A percentile compares a stretch with the other conserved stretches of the same genome.
Conservation (phyloP, 2,888 invertebrate genomes). For the Noctuana brunneofusca region DNA sequence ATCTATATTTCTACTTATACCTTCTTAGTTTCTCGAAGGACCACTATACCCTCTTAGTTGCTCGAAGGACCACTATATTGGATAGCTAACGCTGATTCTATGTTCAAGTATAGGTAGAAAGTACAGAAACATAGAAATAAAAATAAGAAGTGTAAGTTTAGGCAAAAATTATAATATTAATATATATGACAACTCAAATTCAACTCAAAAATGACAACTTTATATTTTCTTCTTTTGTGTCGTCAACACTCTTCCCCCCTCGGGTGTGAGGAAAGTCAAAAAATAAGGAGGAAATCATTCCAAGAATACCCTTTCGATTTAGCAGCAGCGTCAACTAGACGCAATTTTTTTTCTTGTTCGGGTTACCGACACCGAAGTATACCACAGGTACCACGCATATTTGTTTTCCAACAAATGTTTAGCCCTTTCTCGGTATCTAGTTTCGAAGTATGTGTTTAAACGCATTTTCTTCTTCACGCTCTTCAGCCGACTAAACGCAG, state of each 20-base stretch:
- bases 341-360: constrained; percentile 3
- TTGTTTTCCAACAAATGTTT: background rate
- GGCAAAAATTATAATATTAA: no score
- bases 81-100: no score
- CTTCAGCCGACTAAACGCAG: background rate
- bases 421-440: background rate
- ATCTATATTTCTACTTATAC: background rate
- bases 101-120: no score
- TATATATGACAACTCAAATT: no score
- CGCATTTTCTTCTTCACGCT: constrained; percentile 2
- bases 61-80: constrained; percentile 2
- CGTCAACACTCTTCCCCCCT: constrained; percentile 1
- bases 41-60: background rate
- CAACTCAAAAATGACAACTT: no score
- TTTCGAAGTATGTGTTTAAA: background rate
- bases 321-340: background rate
- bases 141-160: no score
- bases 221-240: background rate
- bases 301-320: background rate
- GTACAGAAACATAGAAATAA: no score
- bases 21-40: background rate
- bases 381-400: background rate
- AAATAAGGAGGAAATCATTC: background rate
- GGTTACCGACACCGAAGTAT: constrained; percentile 1
- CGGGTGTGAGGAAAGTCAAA: constrained; percentile 3